Conservation (phyloP, 2,797 vertebrate genomes). For the Syngnathus acus region DNA sequence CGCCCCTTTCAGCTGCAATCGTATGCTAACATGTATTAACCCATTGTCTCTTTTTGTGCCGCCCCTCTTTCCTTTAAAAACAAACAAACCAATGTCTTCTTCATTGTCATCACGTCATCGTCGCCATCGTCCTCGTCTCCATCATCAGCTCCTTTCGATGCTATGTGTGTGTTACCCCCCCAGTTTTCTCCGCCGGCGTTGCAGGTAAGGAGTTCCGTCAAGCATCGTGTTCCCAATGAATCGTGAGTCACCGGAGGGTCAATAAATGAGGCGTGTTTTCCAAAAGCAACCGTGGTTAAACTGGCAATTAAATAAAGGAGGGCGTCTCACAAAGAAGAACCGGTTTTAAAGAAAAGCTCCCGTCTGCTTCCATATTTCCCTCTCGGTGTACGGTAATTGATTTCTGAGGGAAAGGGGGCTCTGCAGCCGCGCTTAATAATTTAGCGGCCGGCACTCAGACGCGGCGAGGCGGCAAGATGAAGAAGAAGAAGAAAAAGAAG, state of each 20-base stretch:
- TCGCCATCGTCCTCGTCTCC: slow-evolving; percentile 50
- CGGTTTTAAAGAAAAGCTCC: slow-evolving; percentile 3
- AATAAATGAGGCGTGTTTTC: neutral
- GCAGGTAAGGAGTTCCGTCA: slow-evolving; percentile 65
- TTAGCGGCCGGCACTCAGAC: slow-evolving; percentile 58
- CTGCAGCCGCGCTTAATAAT: slow-evolving; percentile 60
- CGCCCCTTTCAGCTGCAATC: slow-evolving; percentile 4
- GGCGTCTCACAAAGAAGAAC: neutral
- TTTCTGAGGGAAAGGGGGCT: slow-evolving; percentile 57
- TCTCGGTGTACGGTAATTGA: slow-evolving; percentile 54
- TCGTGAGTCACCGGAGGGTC: neutral
- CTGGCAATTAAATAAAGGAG: neutral
- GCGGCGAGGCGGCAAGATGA: slow-evolving; percentile 29
- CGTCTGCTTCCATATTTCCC: slow-evolving; percentile 28
- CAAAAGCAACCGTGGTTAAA: neutral
- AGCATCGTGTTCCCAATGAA: neutral
- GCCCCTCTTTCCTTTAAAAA: slow-evolving; percentile 15
- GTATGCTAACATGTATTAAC: slow-evolving; percentile 32
- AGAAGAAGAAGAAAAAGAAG: slow-evolving; percentile 13
- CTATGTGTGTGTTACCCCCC: slow-evolving; percentile 51
- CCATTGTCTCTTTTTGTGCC: slow-evolving; percentile 31
- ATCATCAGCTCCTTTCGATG: slow-evolving; percentile 55
- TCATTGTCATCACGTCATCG: slow-evolving; percentile 37
- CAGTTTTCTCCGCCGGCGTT: slow-evolving; percentile 10
- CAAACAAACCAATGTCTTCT: slow-evolving; percentile 26